phyloP scores from a whole-genome alignment of 2,797 vertebrate genomes.

The Podarcis siculus region DNA sequence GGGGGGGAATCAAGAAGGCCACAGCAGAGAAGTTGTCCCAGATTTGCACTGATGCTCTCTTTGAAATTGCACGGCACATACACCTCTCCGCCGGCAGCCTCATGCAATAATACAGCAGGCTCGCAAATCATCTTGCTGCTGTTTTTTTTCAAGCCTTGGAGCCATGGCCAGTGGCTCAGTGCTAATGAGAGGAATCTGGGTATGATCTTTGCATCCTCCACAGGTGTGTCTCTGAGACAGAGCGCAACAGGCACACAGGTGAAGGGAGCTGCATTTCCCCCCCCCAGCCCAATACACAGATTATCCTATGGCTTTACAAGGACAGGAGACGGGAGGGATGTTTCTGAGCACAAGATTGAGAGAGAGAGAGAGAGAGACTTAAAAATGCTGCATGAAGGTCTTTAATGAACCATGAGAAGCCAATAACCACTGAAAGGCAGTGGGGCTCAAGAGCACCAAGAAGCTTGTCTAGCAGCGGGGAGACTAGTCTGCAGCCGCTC shows the following conservation, averaged over 20 bases:
- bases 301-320: conserved; percentile 33
- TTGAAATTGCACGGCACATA: background rate
- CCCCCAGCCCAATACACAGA: background rate
- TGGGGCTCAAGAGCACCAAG: conserved; percentile 54
- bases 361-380: background rate
- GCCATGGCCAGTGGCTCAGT: background rate
- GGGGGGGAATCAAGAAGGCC: background rate
- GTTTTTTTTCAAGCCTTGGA: background rate
- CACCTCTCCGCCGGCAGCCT: background rate
- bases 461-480: conserved; percentile 34
- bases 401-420: conserved; percentile 34
- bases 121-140: background rate
- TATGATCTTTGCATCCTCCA: background rate
- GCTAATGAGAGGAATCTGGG: conserved; percentile 9
- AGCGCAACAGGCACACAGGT: background rate
- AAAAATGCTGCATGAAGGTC: conserved; percentile 42
- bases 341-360: background rate
- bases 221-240: background rate
- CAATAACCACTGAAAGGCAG: conserved; percentile 49
- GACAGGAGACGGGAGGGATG: conserved; percentile 2
- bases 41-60: background rate
- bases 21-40: background rate
- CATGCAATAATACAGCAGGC: background rate
- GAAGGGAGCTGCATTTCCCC: background rate
- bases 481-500: conserved; percentile 46